Percentiles rank a stretch among this genome's conserved stretches.
Conservation (phyloP, 2,113 vertebrate species). For the Glaucidium brasilianum region DNA sequence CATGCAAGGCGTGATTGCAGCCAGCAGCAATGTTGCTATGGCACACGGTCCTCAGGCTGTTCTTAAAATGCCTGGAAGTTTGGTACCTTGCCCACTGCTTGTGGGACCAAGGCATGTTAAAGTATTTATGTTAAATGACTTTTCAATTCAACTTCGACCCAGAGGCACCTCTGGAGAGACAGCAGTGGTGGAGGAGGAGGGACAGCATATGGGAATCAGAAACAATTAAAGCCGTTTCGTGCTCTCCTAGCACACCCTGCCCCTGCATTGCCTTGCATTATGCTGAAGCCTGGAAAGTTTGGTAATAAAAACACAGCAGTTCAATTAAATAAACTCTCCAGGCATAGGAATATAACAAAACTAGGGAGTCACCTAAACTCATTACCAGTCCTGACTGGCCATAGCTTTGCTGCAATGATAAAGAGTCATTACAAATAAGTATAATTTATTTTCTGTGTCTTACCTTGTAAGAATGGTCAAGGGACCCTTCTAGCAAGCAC, state of each 20-base stretch:
- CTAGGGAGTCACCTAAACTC: conserved; percentile 3
- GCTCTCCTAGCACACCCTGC: background rate
- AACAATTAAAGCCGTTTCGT: background rate
- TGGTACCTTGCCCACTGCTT: background rate
- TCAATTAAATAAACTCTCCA: conserved; percentile 55
- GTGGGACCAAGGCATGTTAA: background rate
- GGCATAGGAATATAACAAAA: conserved; percentile 13
- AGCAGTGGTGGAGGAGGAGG: background rate
- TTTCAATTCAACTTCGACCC: conserved; percentile 42
- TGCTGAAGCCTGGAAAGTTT: background rate
- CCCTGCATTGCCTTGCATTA: background rate
- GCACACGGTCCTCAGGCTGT: background rate
- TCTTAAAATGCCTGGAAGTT: conserved; percentile 10
- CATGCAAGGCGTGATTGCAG: background rate
- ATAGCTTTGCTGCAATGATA: background rate
- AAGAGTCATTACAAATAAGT: background rate
- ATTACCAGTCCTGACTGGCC: background rate
- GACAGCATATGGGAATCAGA: background rate
- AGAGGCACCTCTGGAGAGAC: conserved; percentile 1
- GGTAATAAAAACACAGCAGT: conserved; percentile 34
- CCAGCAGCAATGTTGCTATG: background rate
- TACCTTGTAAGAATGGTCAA: background rate
- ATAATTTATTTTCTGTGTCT: background rate
- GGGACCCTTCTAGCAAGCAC: background rate
- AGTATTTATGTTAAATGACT: conserved; percentile 25